These are phyloP conservation scores for Mus spretus DNA, from an alignment of 2,797 vertebrate genomes.

Conservation along the genomic window DNA sequence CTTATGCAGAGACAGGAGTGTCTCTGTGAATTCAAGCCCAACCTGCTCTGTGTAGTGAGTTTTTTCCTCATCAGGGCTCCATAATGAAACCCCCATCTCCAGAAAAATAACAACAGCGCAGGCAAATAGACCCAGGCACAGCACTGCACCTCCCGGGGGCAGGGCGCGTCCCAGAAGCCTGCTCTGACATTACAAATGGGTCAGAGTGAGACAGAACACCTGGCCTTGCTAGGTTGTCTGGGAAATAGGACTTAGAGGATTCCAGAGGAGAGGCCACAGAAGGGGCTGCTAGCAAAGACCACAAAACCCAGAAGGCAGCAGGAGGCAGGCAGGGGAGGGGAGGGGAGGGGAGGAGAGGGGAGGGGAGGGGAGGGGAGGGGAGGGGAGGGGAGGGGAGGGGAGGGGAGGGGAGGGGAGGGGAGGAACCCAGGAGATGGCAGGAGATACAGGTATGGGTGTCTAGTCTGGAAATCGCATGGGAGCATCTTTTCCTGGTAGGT, in stretches of 20 bases:
- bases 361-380: too few species aligned
- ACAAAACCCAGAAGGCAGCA: not conserved
- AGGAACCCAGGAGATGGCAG: not conserved
- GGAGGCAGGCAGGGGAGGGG: not conserved
- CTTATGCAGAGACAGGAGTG: not conserved
- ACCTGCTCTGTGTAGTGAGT: not conserved
- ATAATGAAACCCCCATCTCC: not conserved
- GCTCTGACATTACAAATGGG: accelerated
- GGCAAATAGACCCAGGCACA: not conserved
- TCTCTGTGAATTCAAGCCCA: not conserved
- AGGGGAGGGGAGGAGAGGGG: too few species aligned
- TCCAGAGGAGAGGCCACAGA: not conserved
- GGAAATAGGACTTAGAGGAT: not conserved
- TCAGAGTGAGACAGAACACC: not conserved
- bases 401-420: accelerated
- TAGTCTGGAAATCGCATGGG: not conserved
- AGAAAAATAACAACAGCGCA: not conserved
- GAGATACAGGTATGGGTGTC: accelerated
- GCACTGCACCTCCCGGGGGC: not conserved
- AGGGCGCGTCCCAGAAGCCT: not conserved
- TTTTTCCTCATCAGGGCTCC: not conserved
- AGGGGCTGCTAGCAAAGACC: not conserved
- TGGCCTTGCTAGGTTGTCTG: not conserved
- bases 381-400: too few species aligned
- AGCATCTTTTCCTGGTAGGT: not conserved